These are phyloP conservation scores for Rhabdornis inornatus DNA, from an alignment of 2,113 vertebrate genomes.

Conservation along the genomic window DNA sequence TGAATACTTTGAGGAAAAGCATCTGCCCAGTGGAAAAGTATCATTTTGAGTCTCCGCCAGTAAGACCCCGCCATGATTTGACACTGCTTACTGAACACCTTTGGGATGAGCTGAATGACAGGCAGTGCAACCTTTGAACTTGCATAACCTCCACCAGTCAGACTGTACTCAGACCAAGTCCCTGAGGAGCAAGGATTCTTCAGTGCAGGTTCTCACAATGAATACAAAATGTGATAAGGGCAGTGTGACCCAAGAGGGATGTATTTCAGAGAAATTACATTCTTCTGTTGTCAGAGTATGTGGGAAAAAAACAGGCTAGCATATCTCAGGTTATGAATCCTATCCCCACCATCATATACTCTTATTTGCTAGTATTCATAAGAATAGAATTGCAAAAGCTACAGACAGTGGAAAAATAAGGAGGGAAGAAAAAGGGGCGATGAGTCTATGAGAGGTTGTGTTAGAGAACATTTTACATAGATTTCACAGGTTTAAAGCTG, in stretches of 20 bases:
- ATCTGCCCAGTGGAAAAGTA: not conserved
- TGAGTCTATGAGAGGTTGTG: not conserved
- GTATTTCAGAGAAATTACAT: not conserved
- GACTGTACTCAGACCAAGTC: not conserved
- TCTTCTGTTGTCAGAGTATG: not conserved
- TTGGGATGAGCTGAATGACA: not conserved
- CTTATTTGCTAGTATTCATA: not conserved
- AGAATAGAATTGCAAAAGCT: not conserved
- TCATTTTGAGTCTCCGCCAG: not conserved
- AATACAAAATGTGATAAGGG: not conserved
- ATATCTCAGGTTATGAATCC: not conserved
- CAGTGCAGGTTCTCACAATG: not conserved
- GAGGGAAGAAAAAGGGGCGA: not conserved
- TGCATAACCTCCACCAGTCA: not conserved
- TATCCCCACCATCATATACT: not conserved
- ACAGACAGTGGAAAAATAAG: not conserved
- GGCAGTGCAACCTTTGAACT: not conserved
- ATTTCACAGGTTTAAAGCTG: not conserved
- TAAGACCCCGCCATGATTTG: not conserved
- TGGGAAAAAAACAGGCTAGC: not conserved
- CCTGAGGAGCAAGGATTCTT: not conserved
- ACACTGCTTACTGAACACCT: not conserved
- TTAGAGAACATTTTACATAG: not conserved
- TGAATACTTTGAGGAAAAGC: not conserved
- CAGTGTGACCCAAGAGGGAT: not conserved